Conservation (phyloP, 2,888 invertebrate genomes). For the Epinotia ramella region DNA sequence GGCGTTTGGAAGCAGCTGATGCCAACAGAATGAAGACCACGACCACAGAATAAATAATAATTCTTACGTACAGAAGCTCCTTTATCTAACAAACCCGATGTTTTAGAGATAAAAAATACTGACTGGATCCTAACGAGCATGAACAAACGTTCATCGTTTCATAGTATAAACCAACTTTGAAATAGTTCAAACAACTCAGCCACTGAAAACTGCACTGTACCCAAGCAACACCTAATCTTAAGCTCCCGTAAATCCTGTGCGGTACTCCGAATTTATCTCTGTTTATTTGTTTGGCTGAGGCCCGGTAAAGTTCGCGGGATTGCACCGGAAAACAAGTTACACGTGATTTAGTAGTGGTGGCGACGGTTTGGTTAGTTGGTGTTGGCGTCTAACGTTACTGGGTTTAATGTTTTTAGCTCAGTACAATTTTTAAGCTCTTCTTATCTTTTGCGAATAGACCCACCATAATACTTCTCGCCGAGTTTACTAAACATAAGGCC, state of each 20-base stretch:
- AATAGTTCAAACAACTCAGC: neutral
- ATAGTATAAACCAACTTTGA: neutral
- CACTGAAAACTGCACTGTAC: neutral
- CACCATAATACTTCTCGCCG: no score
- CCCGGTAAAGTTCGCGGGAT: slow-evolving; percentile 14
- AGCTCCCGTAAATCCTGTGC: slow-evolving; percentile 18
- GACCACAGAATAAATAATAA: no score
- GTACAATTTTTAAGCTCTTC: neutral
- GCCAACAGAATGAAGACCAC: no score
- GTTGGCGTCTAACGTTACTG: slow-evolving; percentile 8
- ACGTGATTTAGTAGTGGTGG: slow-evolving; percentile 36
- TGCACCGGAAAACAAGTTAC: slow-evolving; percentile 23
- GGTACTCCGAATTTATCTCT: slow-evolving; percentile 31
- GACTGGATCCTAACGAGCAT: no score
- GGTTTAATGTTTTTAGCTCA: neutral
- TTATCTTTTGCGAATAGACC: neutral
- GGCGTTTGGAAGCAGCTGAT: no score
- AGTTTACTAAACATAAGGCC: no score
- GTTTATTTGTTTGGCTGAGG: slow-evolving; percentile 33
- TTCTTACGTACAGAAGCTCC: no score
- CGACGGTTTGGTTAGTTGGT: slow-evolving; percentile 18
- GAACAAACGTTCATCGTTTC: neutral
- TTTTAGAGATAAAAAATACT: no score
- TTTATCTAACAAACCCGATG: no score
- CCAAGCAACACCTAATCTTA: slow-evolving; percentile 10